phyloP scores from a whole-genome alignment of 2,888 invertebrate genomes.

The Rhopalosiphum nymphaeae region DNA sequence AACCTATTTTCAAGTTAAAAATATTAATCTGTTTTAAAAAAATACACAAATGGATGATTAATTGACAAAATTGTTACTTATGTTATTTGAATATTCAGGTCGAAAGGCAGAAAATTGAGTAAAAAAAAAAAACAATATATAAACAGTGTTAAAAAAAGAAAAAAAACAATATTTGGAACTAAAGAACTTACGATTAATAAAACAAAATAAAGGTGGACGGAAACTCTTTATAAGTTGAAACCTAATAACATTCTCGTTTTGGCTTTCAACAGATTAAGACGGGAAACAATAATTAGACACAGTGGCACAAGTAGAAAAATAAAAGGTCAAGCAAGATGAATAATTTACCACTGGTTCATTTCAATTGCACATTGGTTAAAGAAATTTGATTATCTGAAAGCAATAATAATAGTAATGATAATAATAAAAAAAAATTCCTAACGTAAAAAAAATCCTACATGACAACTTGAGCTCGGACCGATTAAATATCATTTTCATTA shows the following conservation, averaged over 20 bases:
- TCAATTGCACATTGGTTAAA: slow-evolving; percentile 54
- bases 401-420: slow-evolving; percentile 36
- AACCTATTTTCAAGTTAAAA: slow-evolving; percentile 49
- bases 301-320: slow-evolving; percentile 16
- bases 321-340: slow-evolving; percentile 29
- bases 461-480: slow-evolving; percentile 61
- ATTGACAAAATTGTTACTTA: slow-evolving; percentile 56
- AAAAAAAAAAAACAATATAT: slow-evolving; percentile 42
- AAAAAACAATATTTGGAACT: slow-evolving; percentile 19
- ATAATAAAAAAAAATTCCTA: slow-evolving; percentile 28
- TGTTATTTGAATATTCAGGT: slow-evolving; percentile 19
- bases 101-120: neutral
- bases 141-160: slow-evolving; percentile 34
- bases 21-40: slow-evolving; percentile 47
- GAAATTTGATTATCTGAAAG: slow-evolving; percentile 59
- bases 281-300: slow-evolving; percentile 32
- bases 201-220: slow-evolving; percentile 62
- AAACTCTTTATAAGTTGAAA: slow-evolving; percentile 51
- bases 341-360: slow-evolving; percentile 34
- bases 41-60: slow-evolving; percentile 34
- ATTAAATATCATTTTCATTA: slow-evolving; percentile 53
- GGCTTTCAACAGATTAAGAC: slow-evolving; percentile 28
- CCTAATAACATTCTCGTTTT: neutral
- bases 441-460: slow-evolving; percentile 49
- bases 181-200: slow-evolving; percentile 39